Base-by-base conservation (phyloP, 2,113 vertebrate genomes). In the Geothlypis trichas region DNA sequence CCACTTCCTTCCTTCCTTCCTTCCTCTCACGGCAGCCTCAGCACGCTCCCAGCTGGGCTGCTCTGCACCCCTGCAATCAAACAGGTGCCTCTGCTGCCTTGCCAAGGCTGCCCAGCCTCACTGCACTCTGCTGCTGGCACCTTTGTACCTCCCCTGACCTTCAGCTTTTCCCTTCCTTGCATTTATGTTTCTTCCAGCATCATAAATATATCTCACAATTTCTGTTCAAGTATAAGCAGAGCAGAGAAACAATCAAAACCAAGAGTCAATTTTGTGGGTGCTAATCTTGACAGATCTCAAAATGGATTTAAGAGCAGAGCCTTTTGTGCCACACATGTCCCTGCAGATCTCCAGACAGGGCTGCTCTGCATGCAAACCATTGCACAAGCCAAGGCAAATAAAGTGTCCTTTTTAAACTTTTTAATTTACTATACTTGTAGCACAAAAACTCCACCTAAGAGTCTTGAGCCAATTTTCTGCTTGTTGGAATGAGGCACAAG, bases 1-100 rank as follows among this genome's bases (percentile, higher is more conserved):
- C 77, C 93, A 79, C 94, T 92, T 96, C 95, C 71, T 92, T 96
- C 95, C 66, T 87, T 49, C n/a, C 37, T 37, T 39, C 37, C 37
- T 39, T 39, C 41, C 41, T 14, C 28, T n/a, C 33, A 30, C 19
- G 67, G 86, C 47, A 55, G 59, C 37, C 57, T 35, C 15, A 24
- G 42, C 58, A 12, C 65, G 26, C 46, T 20, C 66, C 66, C 88
- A 82, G 66, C 85, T 52, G 62, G 52, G 84, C 69, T 82, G 35
- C 58, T 35, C 22, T 7, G 4, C 28, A 6, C 41, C 2, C 0
- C 68, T 58, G 35, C 47, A 44, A 0, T 55, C 26, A 16, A 52
- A 54, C 7, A 15, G 12, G 18, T 39, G 35, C 61, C 69, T 46
- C 14, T 1, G 5, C 39, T 55, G 18, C 55, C 41, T 33, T n/a